These are phyloP conservation scores for Caenorhabditis sulstoni DNA, from an alignment of 2,888 invertebrate species.

Conservation along the genomic window DNA sequence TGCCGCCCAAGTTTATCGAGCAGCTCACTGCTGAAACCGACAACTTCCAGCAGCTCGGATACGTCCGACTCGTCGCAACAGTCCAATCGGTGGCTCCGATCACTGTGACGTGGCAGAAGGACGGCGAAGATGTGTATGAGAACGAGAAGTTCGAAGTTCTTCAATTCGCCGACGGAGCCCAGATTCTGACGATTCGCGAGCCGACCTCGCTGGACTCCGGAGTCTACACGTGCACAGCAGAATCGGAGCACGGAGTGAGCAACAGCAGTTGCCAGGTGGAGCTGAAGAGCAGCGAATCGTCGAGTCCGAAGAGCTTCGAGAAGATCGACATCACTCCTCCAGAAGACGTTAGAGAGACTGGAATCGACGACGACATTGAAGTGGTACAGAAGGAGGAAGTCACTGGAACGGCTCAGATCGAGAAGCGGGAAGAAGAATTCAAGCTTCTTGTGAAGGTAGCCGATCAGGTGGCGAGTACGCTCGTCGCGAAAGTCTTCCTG, in stretches of 20 bases:
- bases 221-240: conserved; percentile 71
- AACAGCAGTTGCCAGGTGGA: conserved; percentile 67
- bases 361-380: conserved; percentile 61
- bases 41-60: conserved; percentile 61
- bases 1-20: conserved; percentile 71
- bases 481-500: conserved; percentile 78
- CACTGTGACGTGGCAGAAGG: conserved; percentile 68
- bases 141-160: conserved; percentile 69
- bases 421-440: conserved; percentile 72
- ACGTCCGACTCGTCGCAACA: conserved; percentile 68
- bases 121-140: conserved; percentile 58
- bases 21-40: conserved; percentile 66
- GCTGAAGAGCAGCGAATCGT: conserved; percentile 29
- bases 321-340: conserved; percentile 28
- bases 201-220: conserved; percentile 60
- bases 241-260: conserved; percentile 70
- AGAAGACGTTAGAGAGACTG: conserved; percentile 53
- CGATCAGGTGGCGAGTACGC: conserved; percentile 75
- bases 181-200: conserved; percentile 68
- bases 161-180: conserved; percentile 69
- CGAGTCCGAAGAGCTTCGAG: conserved; percentile 44
- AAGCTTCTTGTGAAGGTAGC: conserved; percentile 79
- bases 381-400: conserved; percentile 51
- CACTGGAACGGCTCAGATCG: conserved; percentile 64
- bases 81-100: conserved; percentile 64